phyloP scores from a whole-genome alignment of 2,797 vertebrate species.

The Lateolabrax maculatus region DNA sequence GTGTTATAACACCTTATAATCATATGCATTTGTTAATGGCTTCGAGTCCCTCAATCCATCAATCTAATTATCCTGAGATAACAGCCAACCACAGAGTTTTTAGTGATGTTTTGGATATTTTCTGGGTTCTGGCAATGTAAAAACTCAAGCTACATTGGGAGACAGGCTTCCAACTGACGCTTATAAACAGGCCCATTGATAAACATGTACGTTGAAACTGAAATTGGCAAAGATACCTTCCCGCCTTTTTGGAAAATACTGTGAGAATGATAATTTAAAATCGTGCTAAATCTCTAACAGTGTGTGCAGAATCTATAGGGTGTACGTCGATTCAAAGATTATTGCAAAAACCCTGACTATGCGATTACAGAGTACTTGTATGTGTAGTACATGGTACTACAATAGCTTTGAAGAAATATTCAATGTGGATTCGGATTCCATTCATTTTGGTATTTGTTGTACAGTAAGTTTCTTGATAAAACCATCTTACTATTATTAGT shows the following conservation, averaged over 20 bases:
- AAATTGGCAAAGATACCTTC: neutral
- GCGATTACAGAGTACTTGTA: neutral
- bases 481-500: neutral
- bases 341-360: neutral
- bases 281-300: neutral
- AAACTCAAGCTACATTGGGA: neutral
- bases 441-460: too few relatives aligned
- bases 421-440: too few relatives aligned
- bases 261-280: neutral
- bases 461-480: too few relatives aligned
- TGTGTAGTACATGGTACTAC: neutral
- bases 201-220: neutral
- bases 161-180: constrained; percentile 1
- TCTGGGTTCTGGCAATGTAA: constrained; percentile 8
- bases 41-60: neutral
- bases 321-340: neutral
- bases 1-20: too few relatives aligned
- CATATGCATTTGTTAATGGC: constrained; percentile 31
- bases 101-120: constrained; percentile 22
- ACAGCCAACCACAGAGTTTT: neutral
- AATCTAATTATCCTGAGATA: constrained; percentile 18
- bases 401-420: neutral
- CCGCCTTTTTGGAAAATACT: neutral
- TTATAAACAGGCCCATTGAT: neutral
- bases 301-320: neutral